These are phyloP conservation scores for Gorsachius goisagi DNA, from an alignment of 2,113 vertebrate species.

Conservation along the genomic window DNA sequence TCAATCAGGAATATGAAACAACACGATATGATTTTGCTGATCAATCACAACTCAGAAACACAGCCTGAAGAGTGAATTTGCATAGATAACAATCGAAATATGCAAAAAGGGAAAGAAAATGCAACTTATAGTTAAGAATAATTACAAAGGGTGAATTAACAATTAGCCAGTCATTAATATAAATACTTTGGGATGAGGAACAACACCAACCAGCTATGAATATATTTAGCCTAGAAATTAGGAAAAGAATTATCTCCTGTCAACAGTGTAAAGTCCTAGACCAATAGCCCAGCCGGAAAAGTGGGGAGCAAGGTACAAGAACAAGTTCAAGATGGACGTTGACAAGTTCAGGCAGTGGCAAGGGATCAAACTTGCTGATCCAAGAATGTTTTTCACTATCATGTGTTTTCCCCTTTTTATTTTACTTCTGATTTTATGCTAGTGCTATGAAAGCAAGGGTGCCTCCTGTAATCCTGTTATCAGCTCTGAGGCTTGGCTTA, in stretches of 20 bases:
- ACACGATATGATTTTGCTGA: background rate
- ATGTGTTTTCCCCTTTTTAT: background rate
- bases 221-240: background rate
- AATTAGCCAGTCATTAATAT: background rate
- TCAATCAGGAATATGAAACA: background rate
- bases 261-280: background rate
- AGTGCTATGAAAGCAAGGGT: background rate
- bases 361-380: background rate
- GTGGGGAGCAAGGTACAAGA: background rate
- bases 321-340: background rate
- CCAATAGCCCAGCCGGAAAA: background rate
- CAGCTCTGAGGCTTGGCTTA: background rate
- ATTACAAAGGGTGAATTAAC: background rate
- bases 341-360: background rate
- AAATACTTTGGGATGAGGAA: background rate
- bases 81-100: conserved; percentile 4
- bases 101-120: background rate
- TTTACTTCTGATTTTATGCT: background rate
- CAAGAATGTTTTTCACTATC: background rate
- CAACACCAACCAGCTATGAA: background rate
- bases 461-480: background rate
- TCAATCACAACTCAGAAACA: background rate
- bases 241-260: background rate
- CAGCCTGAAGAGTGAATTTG: background rate
- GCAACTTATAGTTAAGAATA: background rate